phyloP scores from a whole-genome alignment of 2,888 invertebrate species.

The Dilophus febrilis region DNA sequence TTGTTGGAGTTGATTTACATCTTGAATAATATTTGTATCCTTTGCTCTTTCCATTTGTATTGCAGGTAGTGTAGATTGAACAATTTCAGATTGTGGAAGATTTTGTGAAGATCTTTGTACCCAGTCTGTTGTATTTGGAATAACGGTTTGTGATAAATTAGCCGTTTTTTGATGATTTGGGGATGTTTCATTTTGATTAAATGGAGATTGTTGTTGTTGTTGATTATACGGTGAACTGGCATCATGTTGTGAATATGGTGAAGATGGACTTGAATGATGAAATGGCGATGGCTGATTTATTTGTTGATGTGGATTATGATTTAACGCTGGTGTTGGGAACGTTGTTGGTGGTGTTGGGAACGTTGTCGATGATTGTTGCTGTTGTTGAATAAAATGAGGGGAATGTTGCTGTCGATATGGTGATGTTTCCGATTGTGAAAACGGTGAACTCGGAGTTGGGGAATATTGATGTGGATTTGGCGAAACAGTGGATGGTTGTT shows the following conservation, averaged over 20 bases:
- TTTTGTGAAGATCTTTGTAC: no score
- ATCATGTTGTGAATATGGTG: constrained; percentile 27
- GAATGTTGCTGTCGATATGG: constrained; percentile 28
- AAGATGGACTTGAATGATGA: constrained; percentile 23
- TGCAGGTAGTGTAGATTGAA: no score
- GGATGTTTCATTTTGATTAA: background rate
- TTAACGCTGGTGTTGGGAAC: constrained; percentile 12
- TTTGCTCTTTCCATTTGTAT: no score
- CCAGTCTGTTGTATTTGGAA: no score
- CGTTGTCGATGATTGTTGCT: constrained; percentile 16
- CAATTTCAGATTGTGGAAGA: no score
- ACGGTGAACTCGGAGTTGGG: constrained; percentile 26
- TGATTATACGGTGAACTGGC: constrained; percentile 27
- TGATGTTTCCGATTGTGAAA: constrained; percentile 25
- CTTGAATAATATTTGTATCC: no score
- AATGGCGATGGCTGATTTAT: constrained; percentile 18
- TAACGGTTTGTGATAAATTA: background rate
- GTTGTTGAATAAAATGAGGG: constrained; percentile 14
- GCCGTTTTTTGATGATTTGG: background rate
- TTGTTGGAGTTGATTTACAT: no score
- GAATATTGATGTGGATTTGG: constrained; percentile 20
- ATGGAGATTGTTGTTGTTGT: constrained; percentile 15
- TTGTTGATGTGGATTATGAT: constrained; percentile 10
- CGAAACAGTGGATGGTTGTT: constrained; percentile 15
- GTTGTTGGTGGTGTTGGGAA: constrained; percentile 11